These are phyloP conservation scores for Augiades crinisus DNA, from an alignment of 2,888 invertebrate species.

Conservation along the genomic window DNA sequence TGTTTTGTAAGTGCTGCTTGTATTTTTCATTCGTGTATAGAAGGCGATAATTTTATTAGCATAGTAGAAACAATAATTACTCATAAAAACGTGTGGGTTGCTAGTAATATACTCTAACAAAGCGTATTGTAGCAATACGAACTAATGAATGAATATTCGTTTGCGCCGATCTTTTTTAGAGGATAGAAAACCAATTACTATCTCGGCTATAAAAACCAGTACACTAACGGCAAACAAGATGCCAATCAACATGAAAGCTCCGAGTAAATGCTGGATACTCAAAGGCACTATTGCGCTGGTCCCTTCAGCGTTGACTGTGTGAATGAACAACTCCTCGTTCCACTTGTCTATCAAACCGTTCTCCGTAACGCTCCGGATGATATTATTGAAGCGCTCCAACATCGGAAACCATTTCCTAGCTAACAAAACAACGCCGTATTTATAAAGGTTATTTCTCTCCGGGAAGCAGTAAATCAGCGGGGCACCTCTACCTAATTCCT, in stretches of 20 bases:
- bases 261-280: constrained; percentile 65
- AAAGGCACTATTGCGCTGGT: constrained; percentile 57
- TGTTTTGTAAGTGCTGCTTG: too few species aligned
- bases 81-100: too few species aligned
- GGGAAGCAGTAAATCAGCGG: constrained; percentile 70
- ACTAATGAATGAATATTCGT: neutral
- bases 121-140: too few species aligned
- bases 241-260: constrained; percentile 72
- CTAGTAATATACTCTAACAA: too few species aligned
- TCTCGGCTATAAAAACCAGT: constrained; percentile 59
- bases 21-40: too few species aligned
- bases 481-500: constrained; percentile 65
- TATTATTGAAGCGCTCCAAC: constrained; percentile 63
- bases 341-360: constrained; percentile 76
- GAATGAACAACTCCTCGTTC: constrained; percentile 67
- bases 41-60: too few species aligned
- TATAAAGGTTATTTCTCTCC: constrained; percentile 70
- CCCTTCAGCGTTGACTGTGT: constrained; percentile 45
- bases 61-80: too few species aligned
- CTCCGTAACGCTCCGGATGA: constrained; percentile 71
- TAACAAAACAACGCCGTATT: constrained; percentile 72
- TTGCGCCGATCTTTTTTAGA: constrained; percentile 6
- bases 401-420: constrained; percentile 74
- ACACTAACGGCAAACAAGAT: constrained; percentile 63
- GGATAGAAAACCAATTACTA: constrained; percentile 35